A percentile compares a stretch with the other conserved stretches of the same genome.
phyloP scores from a whole-genome alignment of 1,140 invertebrate genomes.

The Luehdorfia chinensis region DNA sequence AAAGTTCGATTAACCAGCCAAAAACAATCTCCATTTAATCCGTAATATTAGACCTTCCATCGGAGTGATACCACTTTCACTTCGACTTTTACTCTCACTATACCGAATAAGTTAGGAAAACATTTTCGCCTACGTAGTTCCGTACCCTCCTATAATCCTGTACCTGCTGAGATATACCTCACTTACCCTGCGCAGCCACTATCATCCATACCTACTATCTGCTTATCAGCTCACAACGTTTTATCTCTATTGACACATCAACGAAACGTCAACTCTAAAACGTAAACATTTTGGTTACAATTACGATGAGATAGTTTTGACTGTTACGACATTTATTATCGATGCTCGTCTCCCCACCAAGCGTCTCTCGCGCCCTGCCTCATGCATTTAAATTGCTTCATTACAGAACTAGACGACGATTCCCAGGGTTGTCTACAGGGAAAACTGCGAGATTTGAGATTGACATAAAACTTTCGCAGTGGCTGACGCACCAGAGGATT shows the following conservation, averaged over 20 bases:
- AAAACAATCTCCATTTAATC: slow-evolving; percentile 13
- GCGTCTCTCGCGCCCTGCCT: slow-evolving; percentile 70
- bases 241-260: slow-evolving; percentile 8
- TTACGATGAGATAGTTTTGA: neutral
- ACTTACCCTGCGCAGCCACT: slow-evolving; percentile 67
- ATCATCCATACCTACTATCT: slow-evolving; percentile 68
- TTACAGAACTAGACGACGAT: slow-evolving; percentile 69
- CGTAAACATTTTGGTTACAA: slow-evolving; percentile 16
- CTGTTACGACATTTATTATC: slow-evolving; percentile 33
- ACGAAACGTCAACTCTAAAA: slow-evolving; percentile 20
- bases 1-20: slow-evolving; percentile 1
- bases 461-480: slow-evolving; percentile 25
- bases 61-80: slow-evolving; percentile 59
- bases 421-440: slow-evolving; percentile 63
- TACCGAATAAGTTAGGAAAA: slow-evolving; percentile 67
- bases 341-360: slow-evolving; percentile 49
- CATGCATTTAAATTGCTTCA: slow-evolving; percentile 80
- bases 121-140: slow-evolving; percentile 63
- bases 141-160: slow-evolving; percentile 67
- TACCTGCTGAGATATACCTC: slow-evolving; percentile 72
- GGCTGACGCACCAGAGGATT: slow-evolving; percentile 7
- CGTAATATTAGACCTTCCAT: slow-evolving; percentile 8
- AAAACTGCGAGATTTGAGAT: slow-evolving; percentile 43
- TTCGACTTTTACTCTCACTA: slow-evolving; percentile 68
- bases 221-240: slow-evolving; percentile 20